phyloP scores from a whole-genome alignment of 2,113 vertebrate species.

The Nettapus auritus region DNA sequence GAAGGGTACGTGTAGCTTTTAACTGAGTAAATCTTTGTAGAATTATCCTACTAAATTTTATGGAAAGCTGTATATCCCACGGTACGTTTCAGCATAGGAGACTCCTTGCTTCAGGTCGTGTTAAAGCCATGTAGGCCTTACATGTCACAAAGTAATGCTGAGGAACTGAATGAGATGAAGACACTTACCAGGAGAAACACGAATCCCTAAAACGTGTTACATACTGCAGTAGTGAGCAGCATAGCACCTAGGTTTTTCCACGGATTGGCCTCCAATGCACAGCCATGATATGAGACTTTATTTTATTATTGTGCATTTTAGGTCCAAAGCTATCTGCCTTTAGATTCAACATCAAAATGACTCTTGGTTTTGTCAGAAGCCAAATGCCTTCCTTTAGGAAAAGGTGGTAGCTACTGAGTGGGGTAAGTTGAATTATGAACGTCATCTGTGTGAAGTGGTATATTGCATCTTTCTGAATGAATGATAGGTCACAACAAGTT shows the following conservation, averaged over 20 bases:
- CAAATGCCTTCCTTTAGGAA: neutral
- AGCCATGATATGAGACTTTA: neutral
- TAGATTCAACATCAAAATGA: neutral
- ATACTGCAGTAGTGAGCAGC: neutral
- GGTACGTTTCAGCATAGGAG: neutral
- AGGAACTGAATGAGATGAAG: neutral
- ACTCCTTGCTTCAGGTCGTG: fast-evolving
- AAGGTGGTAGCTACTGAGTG: neutral
- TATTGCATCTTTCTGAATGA: neutral
- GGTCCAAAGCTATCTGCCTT: neutral
- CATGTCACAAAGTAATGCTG: neutral
- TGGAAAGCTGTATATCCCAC: neutral
- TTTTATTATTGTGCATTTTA: neutral
- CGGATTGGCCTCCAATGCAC: neutral
- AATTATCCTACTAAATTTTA: neutral
- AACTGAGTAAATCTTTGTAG: neutral
- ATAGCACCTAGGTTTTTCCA: neutral
- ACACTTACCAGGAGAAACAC: fast-evolving
- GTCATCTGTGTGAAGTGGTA: neutral
- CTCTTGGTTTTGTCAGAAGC: neutral
- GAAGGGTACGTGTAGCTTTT: neutral
- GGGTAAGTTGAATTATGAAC: neutral
- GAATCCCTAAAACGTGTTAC: neutral
- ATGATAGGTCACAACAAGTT: neutral
- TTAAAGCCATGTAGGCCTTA: neutral